Conservation (phyloP, 2,888 invertebrate genomes). For the Hirtodrosophila duncani region DNA sequence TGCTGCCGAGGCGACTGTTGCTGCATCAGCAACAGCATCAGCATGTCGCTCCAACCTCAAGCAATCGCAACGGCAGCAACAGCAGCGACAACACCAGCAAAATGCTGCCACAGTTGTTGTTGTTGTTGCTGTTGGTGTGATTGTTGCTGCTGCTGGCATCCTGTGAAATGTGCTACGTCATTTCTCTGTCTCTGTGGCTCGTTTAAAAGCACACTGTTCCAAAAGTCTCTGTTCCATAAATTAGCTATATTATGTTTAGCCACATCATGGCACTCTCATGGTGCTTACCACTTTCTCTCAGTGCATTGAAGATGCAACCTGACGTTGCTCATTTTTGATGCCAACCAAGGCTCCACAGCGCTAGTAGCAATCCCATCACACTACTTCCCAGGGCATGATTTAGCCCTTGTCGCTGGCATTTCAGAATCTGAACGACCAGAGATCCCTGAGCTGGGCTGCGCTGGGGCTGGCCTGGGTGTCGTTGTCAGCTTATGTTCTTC, state of each 20-base stretch:
- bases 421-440: conserved; percentile 20
- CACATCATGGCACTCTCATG: not conserved
- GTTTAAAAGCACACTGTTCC: conserved; percentile 45
- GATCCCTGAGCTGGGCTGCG: conserved; percentile 37
- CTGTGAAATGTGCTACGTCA: conserved; percentile 55
- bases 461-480: conserved; percentile 15
- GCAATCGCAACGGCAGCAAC: conserved; percentile 12
- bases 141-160: conserved; percentile 32
- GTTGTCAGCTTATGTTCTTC: conserved; percentile 32
- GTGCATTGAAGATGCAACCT: conserved; percentile 22
- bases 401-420: conserved; percentile 29
- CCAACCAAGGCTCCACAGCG: too few relatives aligned
- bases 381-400: too few relatives aligned
- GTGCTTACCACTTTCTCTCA: not conserved
- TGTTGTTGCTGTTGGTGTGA: conserved; percentile 19
- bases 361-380: too few relatives aligned
- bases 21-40: conserved; percentile 37
- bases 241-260: too few relatives aligned
- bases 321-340: too few relatives aligned
- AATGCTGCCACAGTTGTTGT: conserved; percentile 15
- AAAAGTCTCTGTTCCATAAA: too few relatives aligned
- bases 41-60: conserved; percentile 43
- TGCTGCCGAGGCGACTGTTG: conserved; percentile 59
- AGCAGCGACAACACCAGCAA: conserved; percentile 13
- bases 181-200: conserved; percentile 33